These are phyloP conservation scores for Hydrotaea diabolus DNA, from an alignment of 2,888 invertebrate species.

Conservation along the genomic window DNA sequence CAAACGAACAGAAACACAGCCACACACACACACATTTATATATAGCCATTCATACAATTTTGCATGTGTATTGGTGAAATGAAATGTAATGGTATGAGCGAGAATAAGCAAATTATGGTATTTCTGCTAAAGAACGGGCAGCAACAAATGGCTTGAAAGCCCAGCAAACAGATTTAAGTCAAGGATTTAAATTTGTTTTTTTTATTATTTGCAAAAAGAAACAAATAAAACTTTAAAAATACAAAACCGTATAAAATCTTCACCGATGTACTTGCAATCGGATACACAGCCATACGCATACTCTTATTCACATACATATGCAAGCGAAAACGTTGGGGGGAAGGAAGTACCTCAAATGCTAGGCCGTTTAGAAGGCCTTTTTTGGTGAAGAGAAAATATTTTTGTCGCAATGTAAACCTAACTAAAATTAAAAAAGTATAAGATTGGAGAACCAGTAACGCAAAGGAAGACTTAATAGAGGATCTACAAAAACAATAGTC, in stretches of 20 bases:
- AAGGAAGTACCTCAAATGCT: too few species aligned
- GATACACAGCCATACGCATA: neutral
- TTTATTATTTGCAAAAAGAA: neutral
- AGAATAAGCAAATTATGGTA: slow-evolving; percentile 26
- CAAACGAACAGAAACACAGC: slow-evolving; percentile 1
- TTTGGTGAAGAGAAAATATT: too few species aligned
- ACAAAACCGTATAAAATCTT: slow-evolving; percentile 12
- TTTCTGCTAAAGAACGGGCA: neutral
- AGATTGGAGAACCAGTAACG: too few species aligned
- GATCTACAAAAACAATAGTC: too few species aligned
- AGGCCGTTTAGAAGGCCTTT: too few species aligned
- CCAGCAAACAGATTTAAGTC: slow-evolving; percentile 7
- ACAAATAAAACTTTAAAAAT: neutral
- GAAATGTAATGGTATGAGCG: slow-evolving; percentile 4
- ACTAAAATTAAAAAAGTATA: too few species aligned
- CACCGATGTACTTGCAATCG: neutral
- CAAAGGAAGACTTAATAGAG: too few species aligned
- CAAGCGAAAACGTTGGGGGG: too few species aligned
- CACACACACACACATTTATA: neutral
- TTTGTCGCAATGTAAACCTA: too few species aligned
- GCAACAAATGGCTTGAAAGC: neutral
- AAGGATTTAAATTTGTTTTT: slow-evolving; percentile 4
- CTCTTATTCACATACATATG: too few species aligned
- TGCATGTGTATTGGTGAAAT: neutral
- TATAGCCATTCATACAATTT: too few species aligned